Conservation (phyloP, 2,888 invertebrate genomes). For the Tachina grossa region DNA sequence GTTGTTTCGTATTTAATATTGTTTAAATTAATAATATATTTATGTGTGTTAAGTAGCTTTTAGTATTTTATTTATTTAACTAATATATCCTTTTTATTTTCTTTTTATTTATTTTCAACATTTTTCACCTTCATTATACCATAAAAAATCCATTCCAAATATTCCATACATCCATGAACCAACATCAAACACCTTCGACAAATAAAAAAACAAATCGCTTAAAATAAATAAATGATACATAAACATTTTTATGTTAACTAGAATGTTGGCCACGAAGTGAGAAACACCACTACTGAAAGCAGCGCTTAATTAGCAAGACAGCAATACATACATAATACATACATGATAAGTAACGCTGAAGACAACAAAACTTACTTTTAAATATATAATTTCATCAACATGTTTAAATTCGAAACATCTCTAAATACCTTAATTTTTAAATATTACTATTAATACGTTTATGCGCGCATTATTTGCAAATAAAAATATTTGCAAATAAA, state of each 20-base stretch:
- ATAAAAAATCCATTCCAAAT: slow-evolving; percentile 38
- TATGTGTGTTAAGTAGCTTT: no score
- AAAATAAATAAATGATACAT: slow-evolving; percentile 8
- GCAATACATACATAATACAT: background rate
- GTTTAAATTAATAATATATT: no score
- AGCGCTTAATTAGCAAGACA: slow-evolving; percentile 78
- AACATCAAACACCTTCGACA: slow-evolving; percentile 37
- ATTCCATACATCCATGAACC: slow-evolving; percentile 21
- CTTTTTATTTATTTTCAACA: slow-evolving; percentile 48
- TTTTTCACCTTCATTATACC: slow-evolving; percentile 39
- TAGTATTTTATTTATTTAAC: slow-evolving; percentile 26
- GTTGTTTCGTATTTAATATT: no score
- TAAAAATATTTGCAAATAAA: no score
- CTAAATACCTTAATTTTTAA: slow-evolving; percentile 8
- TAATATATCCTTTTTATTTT: slow-evolving; percentile 49
- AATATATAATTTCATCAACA: slow-evolving; percentile 24
- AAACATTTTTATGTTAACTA: slow-evolving; percentile 44
- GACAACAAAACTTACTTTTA: slow-evolving; percentile 33
- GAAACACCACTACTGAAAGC: slow-evolving; percentile 83
- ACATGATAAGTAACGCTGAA: slow-evolving; percentile 2
- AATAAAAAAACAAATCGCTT: slow-evolving; percentile 2
- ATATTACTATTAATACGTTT: no score
- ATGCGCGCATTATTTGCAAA: no score
- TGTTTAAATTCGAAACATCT: slow-evolving; percentile 20
- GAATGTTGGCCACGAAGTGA: slow-evolving; percentile 82